phyloP scores from a whole-genome alignment of 1,140 invertebrate species.

The Bombus superbus region DNA sequence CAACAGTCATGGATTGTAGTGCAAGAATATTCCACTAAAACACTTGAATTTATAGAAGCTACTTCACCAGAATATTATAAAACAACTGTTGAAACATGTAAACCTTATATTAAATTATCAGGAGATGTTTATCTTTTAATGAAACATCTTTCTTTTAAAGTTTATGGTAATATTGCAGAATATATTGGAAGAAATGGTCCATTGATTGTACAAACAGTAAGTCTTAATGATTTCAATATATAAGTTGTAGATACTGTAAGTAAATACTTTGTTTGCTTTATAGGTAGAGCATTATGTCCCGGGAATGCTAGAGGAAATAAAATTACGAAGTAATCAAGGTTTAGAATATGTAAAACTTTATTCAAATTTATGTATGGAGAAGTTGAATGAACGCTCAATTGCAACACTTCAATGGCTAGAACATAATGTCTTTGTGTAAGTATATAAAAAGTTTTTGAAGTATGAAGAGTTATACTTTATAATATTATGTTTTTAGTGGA shows the following conservation, averaged over 20 bases:
- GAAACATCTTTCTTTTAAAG: constrained; percentile 82
- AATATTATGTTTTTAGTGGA: constrained; percentile 84
- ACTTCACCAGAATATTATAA: constrained; percentile 87
- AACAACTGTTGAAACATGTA: constrained; percentile 81
- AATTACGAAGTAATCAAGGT: constrained; percentile 66
- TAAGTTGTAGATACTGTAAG: background rate
- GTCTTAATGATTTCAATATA: constrained; percentile 66
- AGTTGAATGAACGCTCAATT: constrained; percentile 72
- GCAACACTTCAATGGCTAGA: constrained; percentile 83
- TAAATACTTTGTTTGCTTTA: constrained; percentile 34
- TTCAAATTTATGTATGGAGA: constrained; percentile 70
- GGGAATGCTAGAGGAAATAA: constrained; percentile 84
- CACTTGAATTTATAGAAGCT: constrained; percentile 86
- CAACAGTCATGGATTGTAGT: constrained; percentile 84
- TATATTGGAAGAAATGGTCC: constrained; percentile 86
- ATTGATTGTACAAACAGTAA: constrained; percentile 84
- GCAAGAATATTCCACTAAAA: constrained; percentile 83
- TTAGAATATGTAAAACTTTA: constrained; percentile 72
- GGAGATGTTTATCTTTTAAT: constrained; percentile 83
- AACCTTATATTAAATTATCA: constrained; percentile 85
- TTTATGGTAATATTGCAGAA: constrained; percentile 83
- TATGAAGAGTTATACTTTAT: background rate
- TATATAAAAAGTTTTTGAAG: constrained; percentile 67
- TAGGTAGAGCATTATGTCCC: constrained; percentile 88
- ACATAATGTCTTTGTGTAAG: constrained; percentile 91